phyloP scores from a whole-genome alignment of 2,888 invertebrate species.

The Mimas tiliae region DNA sequence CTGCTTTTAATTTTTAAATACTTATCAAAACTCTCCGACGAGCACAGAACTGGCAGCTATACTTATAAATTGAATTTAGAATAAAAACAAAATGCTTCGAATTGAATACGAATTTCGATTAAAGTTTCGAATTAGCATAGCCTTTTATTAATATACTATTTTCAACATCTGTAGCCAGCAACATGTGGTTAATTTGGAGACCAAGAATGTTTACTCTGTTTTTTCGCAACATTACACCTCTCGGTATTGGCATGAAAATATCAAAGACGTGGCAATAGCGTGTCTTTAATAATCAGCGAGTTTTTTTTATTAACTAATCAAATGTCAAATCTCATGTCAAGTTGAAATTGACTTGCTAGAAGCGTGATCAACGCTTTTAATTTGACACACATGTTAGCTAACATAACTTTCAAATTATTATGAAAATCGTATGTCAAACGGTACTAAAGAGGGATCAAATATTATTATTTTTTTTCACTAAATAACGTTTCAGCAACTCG shows the following conservation, averaged over 20 bases:
- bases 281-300: background rate
- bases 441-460: no score
- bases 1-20: background rate
- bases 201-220: conserved; percentile 1
- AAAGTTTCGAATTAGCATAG: no score
- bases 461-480: no score
- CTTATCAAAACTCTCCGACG: background rate
- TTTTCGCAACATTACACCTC: background rate
- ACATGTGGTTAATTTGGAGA: background rate
- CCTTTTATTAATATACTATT: background rate
- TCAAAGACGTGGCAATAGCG: conserved; percentile 5
- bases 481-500: no score
- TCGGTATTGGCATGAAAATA: background rate
- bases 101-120: no score
- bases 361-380: no score
- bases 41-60: background rate
- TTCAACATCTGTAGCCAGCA: conserved; percentile 5
- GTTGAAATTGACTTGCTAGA: no score
- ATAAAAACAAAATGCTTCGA: background rate
- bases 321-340: no score
- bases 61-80: conserved; percentile 1
- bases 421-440: no score
- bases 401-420: no score
- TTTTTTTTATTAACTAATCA: conserved; percentile 3
- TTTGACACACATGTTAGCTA: no score